Evolutionary conservation across 2,797 vertebrate genomes (phyloP).

Genomic region (Tauraco hartlaubi): DNA sequence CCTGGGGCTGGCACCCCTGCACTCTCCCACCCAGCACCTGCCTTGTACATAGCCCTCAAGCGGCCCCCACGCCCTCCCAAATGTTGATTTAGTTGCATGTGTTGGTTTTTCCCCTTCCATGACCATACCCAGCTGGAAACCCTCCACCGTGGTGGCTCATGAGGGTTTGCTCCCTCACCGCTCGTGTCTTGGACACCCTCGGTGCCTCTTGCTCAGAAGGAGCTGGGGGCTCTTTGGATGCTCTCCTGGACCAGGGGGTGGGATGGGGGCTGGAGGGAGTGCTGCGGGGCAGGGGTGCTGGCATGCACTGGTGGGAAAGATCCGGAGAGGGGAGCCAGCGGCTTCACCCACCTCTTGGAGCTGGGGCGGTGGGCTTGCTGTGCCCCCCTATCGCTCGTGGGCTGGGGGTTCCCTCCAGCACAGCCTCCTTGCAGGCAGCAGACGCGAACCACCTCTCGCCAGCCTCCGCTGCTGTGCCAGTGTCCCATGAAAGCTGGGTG

Average conservation of each 20-base stretch:
- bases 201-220: background rate
- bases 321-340: background rate
- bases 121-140: background rate
- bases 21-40: background rate
- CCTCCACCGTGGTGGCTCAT: background rate
- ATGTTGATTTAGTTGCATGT: slow-evolving; percentile 25
- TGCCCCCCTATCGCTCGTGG: background rate
- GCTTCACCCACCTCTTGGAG: background rate
- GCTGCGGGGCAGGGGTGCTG: background rate
- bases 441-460: background rate
- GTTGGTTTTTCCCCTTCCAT: background rate
- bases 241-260: background rate
- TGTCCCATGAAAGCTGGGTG: background rate
- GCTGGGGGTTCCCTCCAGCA: background rate
- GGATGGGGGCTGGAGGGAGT: background rate
- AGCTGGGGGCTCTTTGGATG: background rate
- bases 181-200: background rate
- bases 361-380: background rate
- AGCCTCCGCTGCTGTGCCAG: fast-evolving
- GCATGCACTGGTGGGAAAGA: background rate
- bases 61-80: background rate
- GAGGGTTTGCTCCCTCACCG: background rate
- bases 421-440: background rate
- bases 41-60: slow-evolving; percentile 50
- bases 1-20: fast-evolving